Evolutionary conservation across 2,113 vertebrate genomes (phyloP), one percentile per base, ranked within the genome.

Genomic region (Octodon degus): DNA sequence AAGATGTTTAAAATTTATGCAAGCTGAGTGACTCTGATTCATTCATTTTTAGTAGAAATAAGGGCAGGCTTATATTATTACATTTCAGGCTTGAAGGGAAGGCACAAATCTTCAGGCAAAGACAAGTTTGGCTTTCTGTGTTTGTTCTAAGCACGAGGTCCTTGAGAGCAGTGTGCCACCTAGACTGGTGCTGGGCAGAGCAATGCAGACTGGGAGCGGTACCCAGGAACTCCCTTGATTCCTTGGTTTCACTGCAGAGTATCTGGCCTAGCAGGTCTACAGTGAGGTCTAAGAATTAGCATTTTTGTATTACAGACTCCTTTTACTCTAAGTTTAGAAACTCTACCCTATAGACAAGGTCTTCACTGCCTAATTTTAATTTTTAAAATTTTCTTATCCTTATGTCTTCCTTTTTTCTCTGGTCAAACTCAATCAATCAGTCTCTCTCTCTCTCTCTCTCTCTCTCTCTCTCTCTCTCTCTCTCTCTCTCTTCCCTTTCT

Each of bases 261-360:
- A 86, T 84, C 80, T 79, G n/a, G 55, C 40, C 86, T 13, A 50
- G 37, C 14, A 58, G 62, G 5, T 90, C 30, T 80, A n/a, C 53
- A 11, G 25, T n/a, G 34, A 90, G 7, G 60, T 6, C 34, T 40
- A 30, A 89, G 43, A 88, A n/a, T 25, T 16, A 22, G 62, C 11
- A 80, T 22, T 89, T 81, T 63, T 94, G 12, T 30, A 40, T 74
- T n/a, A 85, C 22, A 70, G 65, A 83, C 17, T 3, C 32, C 14
- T 60, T 47, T 79, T 16, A 40, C 32, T 88, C n/a, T 80, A 65
- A 55, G 37, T 79, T 92, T 96, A 90, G 58, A 77, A 68, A 86
- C 6, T 58, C 60, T 67, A 19, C 34, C 60, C n/a, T 74, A 12
- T 16, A 67, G 3, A 83, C 10, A 14, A 55, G 20, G 47, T 72